Conservation (phyloP, 2,888 invertebrate species). For the Germaria angustata region DNA sequence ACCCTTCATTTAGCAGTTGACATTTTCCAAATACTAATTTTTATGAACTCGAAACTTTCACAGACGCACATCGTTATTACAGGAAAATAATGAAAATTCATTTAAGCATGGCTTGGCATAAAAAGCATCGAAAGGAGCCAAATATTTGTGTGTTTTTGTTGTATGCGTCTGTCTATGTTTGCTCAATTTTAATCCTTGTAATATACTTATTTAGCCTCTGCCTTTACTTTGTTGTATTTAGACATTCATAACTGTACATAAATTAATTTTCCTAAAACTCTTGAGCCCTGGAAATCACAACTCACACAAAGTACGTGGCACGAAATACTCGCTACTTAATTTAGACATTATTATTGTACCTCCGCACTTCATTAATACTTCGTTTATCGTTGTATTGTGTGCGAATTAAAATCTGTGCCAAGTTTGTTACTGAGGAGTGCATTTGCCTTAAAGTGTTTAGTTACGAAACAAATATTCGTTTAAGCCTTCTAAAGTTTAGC, state of each 20-base stretch:
- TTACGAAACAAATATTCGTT: not conserved
- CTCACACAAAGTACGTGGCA: not conserved
- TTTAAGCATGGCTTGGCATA: not conserved
- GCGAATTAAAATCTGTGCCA: not conserved
- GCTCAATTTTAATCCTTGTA: not conserved
- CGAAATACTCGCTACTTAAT: not conserved
- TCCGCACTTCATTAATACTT: not conserved
- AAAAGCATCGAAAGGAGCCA: not conserved
- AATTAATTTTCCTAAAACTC: conserved; percentile 8
- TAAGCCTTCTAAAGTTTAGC: not conserved
- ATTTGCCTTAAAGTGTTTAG: not conserved
- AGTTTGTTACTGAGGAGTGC: no score
- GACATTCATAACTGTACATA: conserved; percentile 7
- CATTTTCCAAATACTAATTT: not conserved
- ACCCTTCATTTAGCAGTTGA: no score
- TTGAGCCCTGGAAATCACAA: conserved; percentile 3
- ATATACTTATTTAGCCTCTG: no score
- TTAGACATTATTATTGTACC: not conserved
- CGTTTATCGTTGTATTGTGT: not conserved
- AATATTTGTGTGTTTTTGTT: not conserved
- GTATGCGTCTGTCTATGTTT: not conserved
- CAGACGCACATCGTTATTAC: not conserved
- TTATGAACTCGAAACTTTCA: not conserved
- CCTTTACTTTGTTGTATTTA: not conserved
- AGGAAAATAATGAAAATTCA: not conserved